Percentiles rank a stretch among this genome's conserved stretches.
phyloP scores from a whole-genome alignment of 2,888 invertebrate species.

The Laothoe populi region DNA sequence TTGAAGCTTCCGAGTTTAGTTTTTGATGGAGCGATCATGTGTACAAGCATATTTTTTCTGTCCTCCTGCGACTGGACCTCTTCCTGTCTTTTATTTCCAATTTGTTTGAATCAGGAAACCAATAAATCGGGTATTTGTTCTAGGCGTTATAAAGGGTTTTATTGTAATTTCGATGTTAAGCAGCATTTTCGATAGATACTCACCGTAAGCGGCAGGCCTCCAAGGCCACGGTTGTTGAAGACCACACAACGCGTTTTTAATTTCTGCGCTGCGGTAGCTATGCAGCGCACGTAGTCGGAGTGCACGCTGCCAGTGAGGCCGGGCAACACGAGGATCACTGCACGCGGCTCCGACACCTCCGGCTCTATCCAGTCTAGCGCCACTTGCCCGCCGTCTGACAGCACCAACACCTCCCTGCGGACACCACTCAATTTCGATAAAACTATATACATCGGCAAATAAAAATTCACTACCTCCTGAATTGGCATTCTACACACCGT shows the following conservation, averaged over 20 bases:
- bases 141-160: background rate
- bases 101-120: no score
- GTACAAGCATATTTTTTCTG: no score
- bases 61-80: no score
- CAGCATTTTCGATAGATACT: conserved; percentile 2
- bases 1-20: no score
- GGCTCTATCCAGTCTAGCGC: conserved; percentile 90
- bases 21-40: no score
- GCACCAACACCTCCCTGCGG: conserved; percentile 85
- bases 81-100: no score
- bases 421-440: background rate
- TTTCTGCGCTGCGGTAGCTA: conserved; percentile 87
- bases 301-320: conserved; percentile 91
- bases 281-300: conserved; percentile 91
- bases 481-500: conserved; percentile 34
- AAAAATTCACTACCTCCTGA: background rate
- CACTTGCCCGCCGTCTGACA: conserved; percentile 91
- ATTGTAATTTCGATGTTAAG: background rate
- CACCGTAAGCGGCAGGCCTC: conserved; percentile 88
- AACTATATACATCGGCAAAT: no score
- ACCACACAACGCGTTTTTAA: conserved; percentile 89
- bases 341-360: conserved; percentile 73
- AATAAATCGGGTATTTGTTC: no score
- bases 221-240: conserved; percentile 91
- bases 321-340: conserved; percentile 90